Evolutionary conservation across 2,113 vertebrate species (phyloP), one percentile per base, ranked within the genome.

Genomic region (Heteronetta atricapilla): DNA sequence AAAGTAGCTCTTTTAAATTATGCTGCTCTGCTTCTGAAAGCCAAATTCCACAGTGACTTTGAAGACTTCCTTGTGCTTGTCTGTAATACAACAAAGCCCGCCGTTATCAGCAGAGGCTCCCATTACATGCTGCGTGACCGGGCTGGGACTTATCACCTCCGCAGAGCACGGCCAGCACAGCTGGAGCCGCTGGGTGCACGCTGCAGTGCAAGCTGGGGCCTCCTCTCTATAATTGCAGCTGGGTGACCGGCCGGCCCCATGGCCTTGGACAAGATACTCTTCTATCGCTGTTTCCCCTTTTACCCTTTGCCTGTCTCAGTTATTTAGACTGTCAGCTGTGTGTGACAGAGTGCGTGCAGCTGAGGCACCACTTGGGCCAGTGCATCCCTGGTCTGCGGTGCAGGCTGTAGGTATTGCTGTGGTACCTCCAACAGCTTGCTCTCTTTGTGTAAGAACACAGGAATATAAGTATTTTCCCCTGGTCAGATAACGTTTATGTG

Each of bases 1-100:
- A 97, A 88, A 95, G 81, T 52, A 93, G 15, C 19, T 73, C 10
- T 40, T 88, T 91, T 85, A 17, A 89, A 84, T 94, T 94, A 83
- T 18, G 42, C 58, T 83, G 42, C 44, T 94, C 67, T 86, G 69
- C n/a, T 94, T 78, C 82, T 87, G 88, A 48, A 91, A 85, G 23
- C 15, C 83, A 83, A 75, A 90, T 93, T 90, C 92, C 42, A 46
- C 48, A 95, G 72, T 68, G 62, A 64, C 56, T 70, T 90, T 89
- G 60, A 94, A 83, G 58, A 15, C 38, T 52, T 90, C 58, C 44
- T 90, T 76, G 23, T 74, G 46, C 44, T 94, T 29, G 68, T 92
- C 28, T 78, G 18, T 74, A 88, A 44, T 31, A 90, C 40, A 74
- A n/a, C 86, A 88, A 79, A 88, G 59, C 42, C 44, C 5, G 3